Base-by-base conservation (phyloP, 2,888 invertebrate genomes). In the Toxonevra muliebris region DNA sequence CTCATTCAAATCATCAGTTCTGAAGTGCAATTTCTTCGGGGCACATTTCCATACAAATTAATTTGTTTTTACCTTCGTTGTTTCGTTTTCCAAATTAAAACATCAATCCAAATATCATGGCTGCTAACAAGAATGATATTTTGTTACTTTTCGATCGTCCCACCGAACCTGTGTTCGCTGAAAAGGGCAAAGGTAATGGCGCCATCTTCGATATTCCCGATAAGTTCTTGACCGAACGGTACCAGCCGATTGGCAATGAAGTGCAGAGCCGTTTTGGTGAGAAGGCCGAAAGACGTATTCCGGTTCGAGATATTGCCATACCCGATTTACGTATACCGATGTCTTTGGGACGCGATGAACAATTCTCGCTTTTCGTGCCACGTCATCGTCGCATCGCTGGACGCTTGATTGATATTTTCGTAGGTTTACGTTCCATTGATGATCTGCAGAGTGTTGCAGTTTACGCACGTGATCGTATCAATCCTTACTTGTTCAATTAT, bases 401-500 rank as follows among this genome's bases (percentile, higher is more conserved):
- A 0, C 87, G 88, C 8, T 88, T 93, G 7, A 91, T 92, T 69
- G 89, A 91, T 69, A 87, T 92, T 58, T 90, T 93, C 68, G 86
- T 92, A 87, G 92, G 89, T 19, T 90, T 93, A 89, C 87, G 90
- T 48, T 88, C 88, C 55, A 82, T 90, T 12, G 91, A 92, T 0
- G 93, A 94, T 72, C 87, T 94, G 66, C 85, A 90, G 76, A 70
- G 88, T 89, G 61, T 91, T 40, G 89, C 92, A 48, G 90, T 90
- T 13, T 93, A 87, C 77, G 88, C 90, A 41, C 88, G 93, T 53
- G 91, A 91, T 74, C 89, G 91, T 53, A 85, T 94, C 5, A 95
- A 95, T 84, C 91, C 94, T 0, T 90, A 91, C 72, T 84, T 95
- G 76, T 95, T 92, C 85, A 91, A 93, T 81, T 94, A 94, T 80